Percentiles rank a stretch among this genome's conserved stretches.
phyloP scores from a whole-genome alignment of 2,797 vertebrate genomes.

The Pseudocheirus occidentalis region DNA sequence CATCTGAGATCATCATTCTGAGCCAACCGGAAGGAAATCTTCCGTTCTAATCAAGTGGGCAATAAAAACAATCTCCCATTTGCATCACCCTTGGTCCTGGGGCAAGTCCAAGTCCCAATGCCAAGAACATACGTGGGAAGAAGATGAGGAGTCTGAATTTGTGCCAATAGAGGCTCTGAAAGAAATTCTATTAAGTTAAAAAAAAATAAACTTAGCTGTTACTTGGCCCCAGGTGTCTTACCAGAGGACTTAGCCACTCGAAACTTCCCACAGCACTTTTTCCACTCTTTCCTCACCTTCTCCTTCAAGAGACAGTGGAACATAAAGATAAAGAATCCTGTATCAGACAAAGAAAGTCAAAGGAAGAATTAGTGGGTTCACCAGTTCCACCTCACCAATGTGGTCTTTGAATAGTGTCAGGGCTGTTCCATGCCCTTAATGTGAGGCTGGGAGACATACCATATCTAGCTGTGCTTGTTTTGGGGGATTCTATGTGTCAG shows the following conservation, averaged over 20 bases:
- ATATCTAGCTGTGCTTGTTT: not conserved
- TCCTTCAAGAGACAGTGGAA: conserved; percentile 95
- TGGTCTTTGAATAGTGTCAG: not conserved
- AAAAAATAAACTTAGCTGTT: not conserved
- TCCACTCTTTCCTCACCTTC: conserved; percentile 91
- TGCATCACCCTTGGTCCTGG: not conserved
- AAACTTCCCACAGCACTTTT: conserved; percentile 85
- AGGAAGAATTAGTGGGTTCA: not conserved
- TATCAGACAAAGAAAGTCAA: conserved; percentile 53
- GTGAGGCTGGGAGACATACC: not conserved
- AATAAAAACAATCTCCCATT: not conserved
- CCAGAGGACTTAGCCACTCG: conserved; percentile 84
- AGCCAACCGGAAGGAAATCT: not conserved
- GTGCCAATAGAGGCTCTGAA: not conserved
- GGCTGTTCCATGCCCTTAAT: not conserved
- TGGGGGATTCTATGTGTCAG: not conserved
- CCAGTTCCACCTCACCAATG: not conserved
- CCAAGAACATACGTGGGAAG: not conserved
- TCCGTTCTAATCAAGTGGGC: not conserved
- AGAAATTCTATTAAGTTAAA: conserved; percentile 18
- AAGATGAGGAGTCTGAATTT: not conserved
- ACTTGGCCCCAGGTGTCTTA: conserved; percentile 76
- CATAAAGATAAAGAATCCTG: conserved; percentile 93
- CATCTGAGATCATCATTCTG: not conserved
- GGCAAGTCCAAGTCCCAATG: not conserved